Evolutionary conservation across 2,113 vertebrate species (phyloP).

Genomic region (Oreochromis tanganicae): DNA sequence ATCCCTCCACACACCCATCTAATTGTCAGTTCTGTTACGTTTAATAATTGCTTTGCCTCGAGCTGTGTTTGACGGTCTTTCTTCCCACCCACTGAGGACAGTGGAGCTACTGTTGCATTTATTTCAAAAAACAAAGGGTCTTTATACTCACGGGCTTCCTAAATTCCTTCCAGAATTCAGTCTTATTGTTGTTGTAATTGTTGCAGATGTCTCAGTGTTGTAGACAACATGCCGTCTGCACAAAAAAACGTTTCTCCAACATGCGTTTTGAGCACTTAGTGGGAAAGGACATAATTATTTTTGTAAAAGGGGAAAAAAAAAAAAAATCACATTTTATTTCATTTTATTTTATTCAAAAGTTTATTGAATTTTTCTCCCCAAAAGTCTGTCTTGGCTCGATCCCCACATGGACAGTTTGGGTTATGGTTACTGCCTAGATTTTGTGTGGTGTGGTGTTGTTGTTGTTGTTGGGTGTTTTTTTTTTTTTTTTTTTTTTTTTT

Average conservation of each 20-base stretch:
- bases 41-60: constrained; percentile 4
- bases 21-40: constrained; percentile 28
- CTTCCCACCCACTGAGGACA: background rate
- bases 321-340: background rate
- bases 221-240: background rate
- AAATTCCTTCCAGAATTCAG: background rate
- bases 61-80: background rate
- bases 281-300: background rate
- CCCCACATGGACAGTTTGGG: background rate
- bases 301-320: background rate
- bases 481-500: no score
- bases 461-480: no score
- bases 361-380: background rate
- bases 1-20: background rate
- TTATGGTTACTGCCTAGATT: background rate
- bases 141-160: background rate
- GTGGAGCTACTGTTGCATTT: background rate
- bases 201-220: background rate
- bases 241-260: background rate
- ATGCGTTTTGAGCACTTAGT: background rate
- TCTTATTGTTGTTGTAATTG: background rate
- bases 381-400: background rate
- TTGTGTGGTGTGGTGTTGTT: no score
- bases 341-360: background rate
- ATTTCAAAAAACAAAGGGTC: background rate